Evolutionary conservation across 2,888 invertebrate species (phyloP), one percentile per base, ranked within the genome.

Genomic region (Oithona nana): DNA sequence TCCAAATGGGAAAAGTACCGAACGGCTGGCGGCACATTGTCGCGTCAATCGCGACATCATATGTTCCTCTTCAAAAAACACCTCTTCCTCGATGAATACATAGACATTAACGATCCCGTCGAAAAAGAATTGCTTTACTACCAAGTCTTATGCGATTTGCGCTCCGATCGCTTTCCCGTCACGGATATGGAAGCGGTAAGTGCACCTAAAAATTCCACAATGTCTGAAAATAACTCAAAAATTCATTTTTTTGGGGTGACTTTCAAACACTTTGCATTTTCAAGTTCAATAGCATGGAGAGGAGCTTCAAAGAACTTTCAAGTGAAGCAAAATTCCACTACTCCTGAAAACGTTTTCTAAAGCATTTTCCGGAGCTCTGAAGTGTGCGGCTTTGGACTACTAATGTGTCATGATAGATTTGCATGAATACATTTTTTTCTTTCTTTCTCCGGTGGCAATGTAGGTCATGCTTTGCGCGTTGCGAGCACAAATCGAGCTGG

Each of bases 101-200:
- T 86, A 71, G 84, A 87, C 73, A 74, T 84, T 63, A 80, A 80
- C 65, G 87, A 88, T 75, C 84, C 86, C 0, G 89, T 94, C 0
- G 94, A 94, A 73, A 90, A 92, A 75, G 92, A 94, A 73, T 75
- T 94, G 50, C 75, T 94, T 31, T 93, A 92, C 73, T 90, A 93
- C 76, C 94, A 94, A 75, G 85, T 92, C 59, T 75, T 94, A 65
- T 88, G 92, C 71, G 85, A 88, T 67, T 80, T 94, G 64, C 80
- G 92, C 63, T 86, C 88, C 67, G 92, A 93, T 76, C 79, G 89
- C 28, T 87, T 90, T 72, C 94, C 93, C 1, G 84, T 94, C 58
- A 87, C 89, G 58, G 88, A 89, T 69, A 88, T 89, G 73, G 93
- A 94, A 77, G 93, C 93, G 65, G 89, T 88, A 72, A 82, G 84